These are phyloP conservation scores for Ptychoptera albimana DNA, from an alignment of 2,888 invertebrate species.

Conservation along the genomic window DNA sequence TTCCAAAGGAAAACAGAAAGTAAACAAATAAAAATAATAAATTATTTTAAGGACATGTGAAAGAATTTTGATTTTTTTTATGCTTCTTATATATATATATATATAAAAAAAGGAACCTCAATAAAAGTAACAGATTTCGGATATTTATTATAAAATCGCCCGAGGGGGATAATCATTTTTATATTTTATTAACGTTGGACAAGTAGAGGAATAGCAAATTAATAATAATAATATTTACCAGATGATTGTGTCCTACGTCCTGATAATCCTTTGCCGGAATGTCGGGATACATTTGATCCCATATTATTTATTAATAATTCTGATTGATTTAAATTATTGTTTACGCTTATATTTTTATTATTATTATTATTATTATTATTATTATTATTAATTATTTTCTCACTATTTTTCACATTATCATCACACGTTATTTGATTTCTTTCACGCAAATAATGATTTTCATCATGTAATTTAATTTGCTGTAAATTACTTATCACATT, in stretches of 20 bases:
- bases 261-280: slow-evolving; percentile 40
- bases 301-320: slow-evolving; percentile 30
- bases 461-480: background rate
- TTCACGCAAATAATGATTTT: background rate
- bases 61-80: no score
- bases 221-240: slow-evolving; percentile 9
- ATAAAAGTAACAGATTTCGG: no score
- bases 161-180: no score
- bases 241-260: slow-evolving; percentile 13
- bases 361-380: background rate
- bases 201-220: no score
- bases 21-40: no score
- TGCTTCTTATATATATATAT: no score
- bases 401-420: background rate
- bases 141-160: no score
- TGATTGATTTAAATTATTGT: background rate
- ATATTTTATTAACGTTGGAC: no score
- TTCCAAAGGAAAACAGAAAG: no score
- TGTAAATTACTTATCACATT: no score
- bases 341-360: background rate
- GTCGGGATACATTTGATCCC: slow-evolving; percentile 67
- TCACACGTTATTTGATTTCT: background rate
- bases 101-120: no score
- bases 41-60: no score
- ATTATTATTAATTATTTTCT: background rate